phyloP scores from a whole-genome alignment of 2,113 vertebrate genomes.

The Oryzias curvinotus region DNA sequence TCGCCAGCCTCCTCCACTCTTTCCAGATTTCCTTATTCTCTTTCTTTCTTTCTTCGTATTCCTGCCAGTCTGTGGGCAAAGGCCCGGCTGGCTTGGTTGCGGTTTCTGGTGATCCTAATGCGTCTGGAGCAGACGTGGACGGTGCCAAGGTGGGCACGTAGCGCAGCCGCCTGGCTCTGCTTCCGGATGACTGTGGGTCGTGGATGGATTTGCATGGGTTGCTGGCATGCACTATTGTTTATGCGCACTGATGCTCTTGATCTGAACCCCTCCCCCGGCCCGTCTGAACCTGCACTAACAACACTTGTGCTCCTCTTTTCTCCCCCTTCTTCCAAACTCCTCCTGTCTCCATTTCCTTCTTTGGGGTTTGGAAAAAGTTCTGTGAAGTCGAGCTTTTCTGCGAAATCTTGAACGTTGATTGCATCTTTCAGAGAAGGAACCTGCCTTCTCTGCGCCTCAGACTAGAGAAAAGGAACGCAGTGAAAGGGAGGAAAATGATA shows the following conservation, averaged over 20 bases:
- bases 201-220: conserved; percentile 41
- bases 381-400: too few species aligned
- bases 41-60: conserved; percentile 29
- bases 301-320: conserved; percentile 16
- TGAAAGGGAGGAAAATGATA: too few species aligned
- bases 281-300: conserved; percentile 44
- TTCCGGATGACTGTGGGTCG: conserved; percentile 25
- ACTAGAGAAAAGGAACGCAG: too few species aligned
- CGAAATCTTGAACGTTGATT: too few species aligned
- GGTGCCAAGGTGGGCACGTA: conserved; percentile 71
- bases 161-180: conserved; percentile 43
- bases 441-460: too few species aligned
- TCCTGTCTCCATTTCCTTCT: not conserved
- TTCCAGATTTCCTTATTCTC: conserved; percentile 34
- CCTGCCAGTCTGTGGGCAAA: conserved; percentile 64
- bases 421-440: too few species aligned
- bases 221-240: conserved; percentile 60
- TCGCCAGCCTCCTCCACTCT: conserved; percentile 21
- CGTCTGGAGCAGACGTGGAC: conserved; percentile 62
- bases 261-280: conserved; percentile 28
- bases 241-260: conserved; percentile 48
- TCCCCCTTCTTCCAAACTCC: conserved; percentile 22
- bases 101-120: conserved; percentile 56
- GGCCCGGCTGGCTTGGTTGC: conserved; percentile 44
- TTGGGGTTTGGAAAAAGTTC: not conserved